These are phyloP conservation scores for Falco peregrinus DNA, from an alignment of 2,797 vertebrate species.

Conservation along the genomic window DNA sequence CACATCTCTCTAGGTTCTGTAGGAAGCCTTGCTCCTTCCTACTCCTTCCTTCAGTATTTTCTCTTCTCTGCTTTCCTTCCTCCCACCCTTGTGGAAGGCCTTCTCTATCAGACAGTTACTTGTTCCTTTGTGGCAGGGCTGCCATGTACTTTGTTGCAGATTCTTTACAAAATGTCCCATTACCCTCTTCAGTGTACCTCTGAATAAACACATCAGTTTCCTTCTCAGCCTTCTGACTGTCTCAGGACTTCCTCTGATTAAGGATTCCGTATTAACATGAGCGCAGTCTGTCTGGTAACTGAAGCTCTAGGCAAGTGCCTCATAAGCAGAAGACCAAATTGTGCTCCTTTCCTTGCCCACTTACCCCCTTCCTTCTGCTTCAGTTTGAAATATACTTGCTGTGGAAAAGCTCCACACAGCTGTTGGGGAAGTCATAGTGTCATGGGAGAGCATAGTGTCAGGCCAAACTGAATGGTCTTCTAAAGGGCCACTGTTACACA, in stretches of 20 bases:
- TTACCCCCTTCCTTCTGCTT: background rate
- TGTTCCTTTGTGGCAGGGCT: conserved; percentile 48
- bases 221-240: background rate
- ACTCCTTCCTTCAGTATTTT: conserved; percentile 45
- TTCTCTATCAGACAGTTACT: conserved; percentile 43
- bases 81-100: conserved; percentile 41
- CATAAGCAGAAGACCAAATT: background rate
- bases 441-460: background rate
- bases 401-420: background rate
- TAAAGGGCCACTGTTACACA: background rate
- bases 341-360: background rate
- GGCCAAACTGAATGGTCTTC: background rate
- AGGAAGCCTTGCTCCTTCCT: conserved; percentile 30
- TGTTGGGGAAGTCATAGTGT: background rate
- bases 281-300: background rate
- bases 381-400: background rate
- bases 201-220: conserved; percentile 13
- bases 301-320: background rate
- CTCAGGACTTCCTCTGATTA: background rate
- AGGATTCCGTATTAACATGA: background rate
- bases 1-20: conserved; percentile 35
- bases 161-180: background rate
- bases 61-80: conserved; percentile 38
- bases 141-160: conserved; percentile 10
- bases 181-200: background rate